Evolutionary conservation across 1,140 invertebrate genomes (phyloP).

Genomic region (Atta colombica): DNA sequence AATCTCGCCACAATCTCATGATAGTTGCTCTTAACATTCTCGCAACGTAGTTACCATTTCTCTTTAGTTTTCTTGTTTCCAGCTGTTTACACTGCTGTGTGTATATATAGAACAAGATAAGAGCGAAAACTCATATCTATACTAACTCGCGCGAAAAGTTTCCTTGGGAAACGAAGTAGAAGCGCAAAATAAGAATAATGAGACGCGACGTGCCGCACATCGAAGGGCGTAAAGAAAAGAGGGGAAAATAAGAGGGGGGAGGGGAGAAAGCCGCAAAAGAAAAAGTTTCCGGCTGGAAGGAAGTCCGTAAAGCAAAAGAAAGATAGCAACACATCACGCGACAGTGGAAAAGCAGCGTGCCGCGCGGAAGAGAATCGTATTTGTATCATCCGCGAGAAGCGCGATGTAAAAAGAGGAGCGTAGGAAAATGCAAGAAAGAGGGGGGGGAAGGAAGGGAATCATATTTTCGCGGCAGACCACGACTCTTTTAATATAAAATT

Average conservation of each 20-base stretch:
- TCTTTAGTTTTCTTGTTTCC: slow-evolving; percentile 33
- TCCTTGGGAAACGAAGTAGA: slow-evolving; percentile 46
- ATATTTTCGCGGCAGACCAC: slow-evolving; percentile 57
- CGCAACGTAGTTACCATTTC: slow-evolving; percentile 40
- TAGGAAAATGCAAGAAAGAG: no score
- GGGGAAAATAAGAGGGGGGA: background rate
- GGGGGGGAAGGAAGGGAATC: slow-evolving; percentile 11
- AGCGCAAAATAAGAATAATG: slow-evolving; percentile 60
- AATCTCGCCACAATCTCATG: slow-evolving; percentile 43
- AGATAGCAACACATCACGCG: background rate
- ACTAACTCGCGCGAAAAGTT: slow-evolving; percentile 55
- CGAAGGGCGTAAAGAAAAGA: background rate
- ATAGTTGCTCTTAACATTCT: slow-evolving; percentile 51
- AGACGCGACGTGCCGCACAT: slow-evolving; percentile 51
- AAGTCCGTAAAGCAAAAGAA: slow-evolving; percentile 55
- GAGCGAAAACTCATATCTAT: slow-evolving; percentile 51
- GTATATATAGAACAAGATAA: slow-evolving; percentile 56
- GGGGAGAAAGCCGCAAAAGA: slow-evolving; percentile 35
- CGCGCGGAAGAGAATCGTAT: slow-evolving; percentile 29
- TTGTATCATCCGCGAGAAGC: slow-evolving; percentile 38
- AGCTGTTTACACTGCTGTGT: slow-evolving; percentile 45
- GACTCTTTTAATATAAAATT: slow-evolving; percentile 49
- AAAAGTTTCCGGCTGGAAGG: slow-evolving; percentile 51
- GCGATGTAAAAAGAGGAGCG: background rate
- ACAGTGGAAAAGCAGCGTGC: slow-evolving; percentile 31